A percentile compares a stretch with the other conserved stretches of the same genome.
These are phyloP conservation scores for Smittia aterrima DNA, from an alignment of 2,888 invertebrate species.

Conservation along the genomic window DNA sequence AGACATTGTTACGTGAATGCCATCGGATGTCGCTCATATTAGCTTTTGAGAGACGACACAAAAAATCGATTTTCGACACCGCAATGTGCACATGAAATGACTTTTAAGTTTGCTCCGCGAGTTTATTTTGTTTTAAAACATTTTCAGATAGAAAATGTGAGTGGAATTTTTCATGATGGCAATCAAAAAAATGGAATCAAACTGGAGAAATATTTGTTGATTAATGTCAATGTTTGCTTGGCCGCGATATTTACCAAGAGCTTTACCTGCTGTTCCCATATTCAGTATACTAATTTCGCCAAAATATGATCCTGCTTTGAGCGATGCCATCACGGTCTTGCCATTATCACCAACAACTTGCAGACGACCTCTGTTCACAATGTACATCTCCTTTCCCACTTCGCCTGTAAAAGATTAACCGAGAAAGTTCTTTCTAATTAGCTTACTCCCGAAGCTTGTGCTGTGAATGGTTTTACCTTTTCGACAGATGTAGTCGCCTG, in stretches of 20 bases:
- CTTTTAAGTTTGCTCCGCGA: too few relatives aligned
- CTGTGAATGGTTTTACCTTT: constrained; percentile 71
- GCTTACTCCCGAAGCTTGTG: neutral
- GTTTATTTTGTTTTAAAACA: too few relatives aligned
- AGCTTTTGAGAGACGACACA: too few relatives aligned
- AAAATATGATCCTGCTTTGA: constrained; percentile 98
- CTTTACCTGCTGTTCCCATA: constrained; percentile 98
- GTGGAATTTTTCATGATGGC: neutral
- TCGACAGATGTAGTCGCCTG: constrained; percentile 97
- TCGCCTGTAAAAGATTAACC: constrained; percentile 67
- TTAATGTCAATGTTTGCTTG: constrained; percentile 48
- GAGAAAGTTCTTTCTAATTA: neutral
- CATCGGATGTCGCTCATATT: too few relatives aligned
- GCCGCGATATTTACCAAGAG: constrained; percentile 87
- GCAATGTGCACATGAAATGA: too few relatives aligned
- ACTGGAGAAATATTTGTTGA: constrained; percentile 10
- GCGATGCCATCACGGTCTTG: constrained; percentile 91
- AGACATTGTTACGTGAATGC: too few relatives aligned
- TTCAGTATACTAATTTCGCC: constrained; percentile 99
- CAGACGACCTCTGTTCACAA: constrained; percentile 93
- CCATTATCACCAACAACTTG: constrained; percentile 95
- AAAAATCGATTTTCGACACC: too few relatives aligned
- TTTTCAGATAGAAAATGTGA: too few relatives aligned
- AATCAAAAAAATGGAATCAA: neutral
- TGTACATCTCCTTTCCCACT: constrained; percentile 99